phyloP scores from a whole-genome alignment of 53 echinoderm and acorn worm species.

The Holothuria leucospilota region DNA sequence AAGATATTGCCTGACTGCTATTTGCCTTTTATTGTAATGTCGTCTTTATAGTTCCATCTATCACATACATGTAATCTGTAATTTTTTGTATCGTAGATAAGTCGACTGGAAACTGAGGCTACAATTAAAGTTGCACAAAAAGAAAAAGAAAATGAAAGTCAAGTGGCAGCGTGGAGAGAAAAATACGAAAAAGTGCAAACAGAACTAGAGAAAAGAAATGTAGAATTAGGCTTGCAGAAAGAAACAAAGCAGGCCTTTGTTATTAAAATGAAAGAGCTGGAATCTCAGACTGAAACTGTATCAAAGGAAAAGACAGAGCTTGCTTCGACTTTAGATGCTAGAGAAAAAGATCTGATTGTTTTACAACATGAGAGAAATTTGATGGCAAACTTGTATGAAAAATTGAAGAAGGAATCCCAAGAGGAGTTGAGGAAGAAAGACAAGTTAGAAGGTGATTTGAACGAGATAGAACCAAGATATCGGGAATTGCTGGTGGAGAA shows the following conservation, averaged over 20 bases:
- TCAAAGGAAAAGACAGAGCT: neutral
- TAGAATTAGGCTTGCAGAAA: neutral
- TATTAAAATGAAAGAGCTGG: neutral
- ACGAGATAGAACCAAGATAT: slow-evolving; percentile 7
- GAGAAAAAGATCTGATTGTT: neutral
- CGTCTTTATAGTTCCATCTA: too few species aligned
- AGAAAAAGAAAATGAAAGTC: neutral
- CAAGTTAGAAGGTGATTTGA: slow-evolving; percentile 10
- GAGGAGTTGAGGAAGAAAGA: neutral
- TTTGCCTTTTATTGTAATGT: too few species aligned
- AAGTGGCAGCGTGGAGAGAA: neutral
- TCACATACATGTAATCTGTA: too few species aligned
- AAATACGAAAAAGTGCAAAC: neutral
- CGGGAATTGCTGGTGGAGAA: slow-evolving; percentile 21
- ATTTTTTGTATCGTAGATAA: slow-evolving; percentile 8
- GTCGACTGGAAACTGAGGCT: neutral
- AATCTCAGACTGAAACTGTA: neutral
- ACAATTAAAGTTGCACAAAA: neutral
- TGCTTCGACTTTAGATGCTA: neutral
- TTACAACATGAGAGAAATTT: slow-evolving; percentile 33
- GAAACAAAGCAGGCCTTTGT: neutral
- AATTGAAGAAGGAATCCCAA: neutral
- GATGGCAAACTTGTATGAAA: slow-evolving; percentile 29
- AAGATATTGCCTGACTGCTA: too few species aligned
- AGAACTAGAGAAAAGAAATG: neutral